phyloP scores from a whole-genome alignment of 2,113 vertebrate species.

The Pristiophorus japonicus region DNA sequence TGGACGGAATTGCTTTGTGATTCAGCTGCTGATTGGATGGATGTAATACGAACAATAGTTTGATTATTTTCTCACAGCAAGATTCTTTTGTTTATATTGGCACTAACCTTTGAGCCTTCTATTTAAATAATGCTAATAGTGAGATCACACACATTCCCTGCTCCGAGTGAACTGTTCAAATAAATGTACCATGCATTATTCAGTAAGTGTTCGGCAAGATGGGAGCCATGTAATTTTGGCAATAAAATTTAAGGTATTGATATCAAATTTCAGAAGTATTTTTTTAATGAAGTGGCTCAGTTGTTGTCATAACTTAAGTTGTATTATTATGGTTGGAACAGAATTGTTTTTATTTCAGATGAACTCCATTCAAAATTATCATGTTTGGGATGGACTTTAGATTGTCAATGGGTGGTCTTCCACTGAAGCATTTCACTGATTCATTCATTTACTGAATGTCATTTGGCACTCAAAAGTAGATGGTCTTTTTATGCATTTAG shows the following conservation, averaged over 20 bases:
- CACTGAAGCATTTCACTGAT: background rate
- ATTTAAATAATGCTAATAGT: background rate
- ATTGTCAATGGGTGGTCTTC: too few species aligned
- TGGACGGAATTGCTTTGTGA: background rate
- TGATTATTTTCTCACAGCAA: background rate
- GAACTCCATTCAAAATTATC: background rate
- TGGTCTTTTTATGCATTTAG: background rate
- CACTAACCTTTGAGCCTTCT: background rate
- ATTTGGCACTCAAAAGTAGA: background rate
- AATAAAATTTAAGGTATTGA: slow-evolving; percentile 3
- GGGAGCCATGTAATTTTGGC: background rate
- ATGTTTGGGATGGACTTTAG: background rate
- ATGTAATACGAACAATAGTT: background rate
- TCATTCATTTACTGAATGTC: background rate
- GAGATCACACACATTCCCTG: background rate
- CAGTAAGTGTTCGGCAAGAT: background rate
- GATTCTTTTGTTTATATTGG: background rate
- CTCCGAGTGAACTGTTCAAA: background rate
- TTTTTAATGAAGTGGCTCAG: background rate
- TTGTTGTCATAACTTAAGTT: background rate
- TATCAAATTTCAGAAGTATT: background rate
- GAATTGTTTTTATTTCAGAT: background rate
- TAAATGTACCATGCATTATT: background rate
- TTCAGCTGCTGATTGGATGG: background rate
- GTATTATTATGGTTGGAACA: background rate